These are phyloP conservation scores for Petromus typicus DNA, from an alignment of 2,113 vertebrate species.

Conservation along the genomic window DNA sequence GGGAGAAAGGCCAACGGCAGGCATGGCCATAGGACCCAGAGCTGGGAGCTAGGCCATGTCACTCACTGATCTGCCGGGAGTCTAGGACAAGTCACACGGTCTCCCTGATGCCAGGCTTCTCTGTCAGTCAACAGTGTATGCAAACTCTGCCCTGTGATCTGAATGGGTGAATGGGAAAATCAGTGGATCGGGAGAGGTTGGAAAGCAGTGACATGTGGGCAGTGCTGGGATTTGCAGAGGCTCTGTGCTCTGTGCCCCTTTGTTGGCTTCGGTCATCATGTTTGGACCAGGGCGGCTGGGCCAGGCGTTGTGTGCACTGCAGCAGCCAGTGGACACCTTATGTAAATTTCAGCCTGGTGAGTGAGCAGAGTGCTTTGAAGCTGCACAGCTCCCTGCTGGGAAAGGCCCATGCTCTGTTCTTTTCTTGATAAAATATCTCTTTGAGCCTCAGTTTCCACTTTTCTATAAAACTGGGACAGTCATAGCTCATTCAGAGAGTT, in stretches of 20 bases:
- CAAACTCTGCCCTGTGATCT: not conserved
- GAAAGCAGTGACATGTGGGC: not conserved
- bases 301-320: not conserved
- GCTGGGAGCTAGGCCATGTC: not conserved
- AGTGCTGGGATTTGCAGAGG: not conserved
- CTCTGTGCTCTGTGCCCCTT: not conserved
- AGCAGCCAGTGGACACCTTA: not conserved
- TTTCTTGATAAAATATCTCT: not conserved
- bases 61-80: not conserved
- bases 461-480: not conserved
- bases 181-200: not conserved
- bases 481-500: not conserved
- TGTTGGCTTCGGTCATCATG: not conserved
- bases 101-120: not conserved
- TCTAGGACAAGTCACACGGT: not conserved
- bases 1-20: not conserved
- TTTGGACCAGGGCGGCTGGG: not conserved
- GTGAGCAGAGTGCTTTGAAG: not conserved
- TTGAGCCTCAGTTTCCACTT: conserved; percentile 52
- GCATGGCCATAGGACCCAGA: not conserved
- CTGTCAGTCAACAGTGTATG: not conserved
- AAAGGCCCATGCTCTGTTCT: not conserved
- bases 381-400: not conserved
- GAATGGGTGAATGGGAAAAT: not conserved
- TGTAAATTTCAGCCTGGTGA: not conserved